Conservation (phyloP, 2,113 vertebrate species). For the Mystacornis crossleyi region DNA sequence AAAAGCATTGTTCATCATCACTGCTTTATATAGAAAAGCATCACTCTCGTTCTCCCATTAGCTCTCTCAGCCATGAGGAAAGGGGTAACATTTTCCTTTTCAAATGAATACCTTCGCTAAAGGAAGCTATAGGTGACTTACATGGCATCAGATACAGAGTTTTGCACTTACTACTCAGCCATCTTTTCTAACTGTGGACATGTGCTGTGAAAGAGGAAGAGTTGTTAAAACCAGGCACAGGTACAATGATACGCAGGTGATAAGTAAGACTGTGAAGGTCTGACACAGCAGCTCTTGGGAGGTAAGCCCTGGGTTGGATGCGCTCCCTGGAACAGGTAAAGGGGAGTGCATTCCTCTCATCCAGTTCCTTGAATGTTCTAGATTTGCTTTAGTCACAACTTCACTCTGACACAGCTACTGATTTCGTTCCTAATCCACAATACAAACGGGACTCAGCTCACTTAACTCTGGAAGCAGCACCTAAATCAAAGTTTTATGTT, state of each 20-base stretch:
- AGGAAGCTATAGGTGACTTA: background rate
- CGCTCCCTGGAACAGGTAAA: background rate
- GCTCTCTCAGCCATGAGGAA: background rate
- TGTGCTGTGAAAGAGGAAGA: background rate
- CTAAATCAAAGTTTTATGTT: background rate
- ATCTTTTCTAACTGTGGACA: background rate
- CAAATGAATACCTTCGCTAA: background rate
- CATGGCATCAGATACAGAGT: background rate
- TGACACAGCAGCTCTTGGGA: background rate
- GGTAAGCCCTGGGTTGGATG: background rate
- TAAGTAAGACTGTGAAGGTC: background rate
- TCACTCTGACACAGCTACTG: background rate
- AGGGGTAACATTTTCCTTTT: background rate
- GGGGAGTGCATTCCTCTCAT: background rate
- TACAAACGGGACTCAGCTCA: background rate
- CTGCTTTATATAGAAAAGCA: background rate
- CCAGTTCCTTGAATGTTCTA: background rate
- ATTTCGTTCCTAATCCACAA: background rate
- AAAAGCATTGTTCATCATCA: background rate
- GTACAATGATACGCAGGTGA: background rate
- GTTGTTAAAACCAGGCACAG: background rate
- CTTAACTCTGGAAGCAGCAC: background rate
- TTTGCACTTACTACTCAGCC: background rate
- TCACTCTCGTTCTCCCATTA: background rate
- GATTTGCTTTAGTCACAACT: background rate